Evolutionary conservation across 2,113 vertebrate genomes (phyloP), one percentile per base, ranked within the genome.

Genomic region (Menura novaehollandiae): DNA sequence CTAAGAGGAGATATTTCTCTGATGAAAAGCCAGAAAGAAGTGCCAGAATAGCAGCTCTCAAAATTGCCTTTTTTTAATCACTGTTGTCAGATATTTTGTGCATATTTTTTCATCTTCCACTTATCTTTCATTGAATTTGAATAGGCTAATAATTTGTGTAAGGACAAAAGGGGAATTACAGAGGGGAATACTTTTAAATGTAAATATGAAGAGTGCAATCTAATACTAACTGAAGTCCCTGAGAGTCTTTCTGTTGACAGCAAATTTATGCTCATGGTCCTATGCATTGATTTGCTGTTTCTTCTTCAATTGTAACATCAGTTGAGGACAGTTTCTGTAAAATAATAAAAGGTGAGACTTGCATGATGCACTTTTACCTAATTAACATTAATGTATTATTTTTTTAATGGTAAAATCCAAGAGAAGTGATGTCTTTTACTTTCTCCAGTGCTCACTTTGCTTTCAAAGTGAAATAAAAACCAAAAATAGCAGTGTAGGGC

Each of bases 71-170:
- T 23, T 41, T 95, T 97, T 89, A 86, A 77, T 83, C 69, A 53
- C 55, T 85, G 2, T 79, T 78, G 43, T 81, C 51, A 76, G 51
- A 85, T 91, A 80, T 43, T 86, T 82, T 78, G 74, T 91, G 28
- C 41, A 46, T 11, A 53, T 23, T 79, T 95, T 74, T 94, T 74
- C 19, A 55, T 69, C 35, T 95, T 85, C 69, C 43, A 27, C n/a
- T 86, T 74, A 73, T 35, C 33, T 69, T 35, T 62, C 68, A 67
- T 13, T 74, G 81, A 64, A 71, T 88, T 21, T 69, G 62, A 80
- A 82, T 55, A 55, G 73, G 37, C 89, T 94, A 96, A 90, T 92
- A 73, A 91, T 59, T 88, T 96, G 77, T 52, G 32, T 75, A 93
- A 92, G 77, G 71, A 73, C 82, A n/a, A n/a, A n/a, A n/a, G n/a